Evolutionary conservation across 2,888 invertebrate species (phyloP).

Genomic region (Epiblema foenella): DNA sequence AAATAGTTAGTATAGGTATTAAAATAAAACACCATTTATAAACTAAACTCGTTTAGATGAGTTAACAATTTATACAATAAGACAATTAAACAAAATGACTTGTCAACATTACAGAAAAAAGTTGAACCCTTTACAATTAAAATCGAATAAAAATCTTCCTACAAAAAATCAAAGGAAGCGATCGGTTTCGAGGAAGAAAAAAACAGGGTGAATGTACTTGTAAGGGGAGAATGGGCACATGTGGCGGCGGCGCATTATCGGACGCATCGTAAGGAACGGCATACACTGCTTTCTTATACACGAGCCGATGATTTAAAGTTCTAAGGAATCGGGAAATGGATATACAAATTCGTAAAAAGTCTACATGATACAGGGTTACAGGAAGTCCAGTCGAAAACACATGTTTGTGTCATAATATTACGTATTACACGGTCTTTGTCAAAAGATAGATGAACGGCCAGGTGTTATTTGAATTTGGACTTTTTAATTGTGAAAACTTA

Average conservation of each 20-base stretch:
- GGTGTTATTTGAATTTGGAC: slow-evolving; percentile 48
- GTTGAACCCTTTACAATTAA: slow-evolving; percentile 71
- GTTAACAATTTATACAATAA: slow-evolving; percentile 50
- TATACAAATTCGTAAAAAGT: slow-evolving; percentile 8
- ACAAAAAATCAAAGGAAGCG: slow-evolving; percentile 64
- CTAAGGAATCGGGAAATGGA: slow-evolving; percentile 37
- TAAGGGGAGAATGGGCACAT: slow-evolving; percentile 58
- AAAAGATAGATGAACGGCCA: slow-evolving; percentile 53
- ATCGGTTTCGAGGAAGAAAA: slow-evolving; percentile 71
- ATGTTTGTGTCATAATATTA: slow-evolving; percentile 52
- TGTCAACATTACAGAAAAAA: slow-evolving; percentile 69
- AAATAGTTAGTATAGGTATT: slow-evolving; percentile 8
- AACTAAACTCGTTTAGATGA: slow-evolving; percentile 43
- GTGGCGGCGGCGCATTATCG: slow-evolving; percentile 46
- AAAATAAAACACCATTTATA: slow-evolving; percentile 12
- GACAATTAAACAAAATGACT: slow-evolving; percentile 75
- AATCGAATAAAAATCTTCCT: slow-evolving; percentile 66
- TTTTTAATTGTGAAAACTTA: slow-evolving; percentile 27
- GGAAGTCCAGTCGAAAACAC: slow-evolving; percentile 55
- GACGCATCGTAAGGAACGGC: slow-evolving; percentile 33
- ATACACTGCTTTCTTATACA: slow-evolving; percentile 55
- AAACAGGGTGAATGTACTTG: slow-evolving; percentile 76
- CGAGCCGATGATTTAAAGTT: slow-evolving; percentile 1
- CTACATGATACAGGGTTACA: slow-evolving; percentile 41
- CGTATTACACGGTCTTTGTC: slow-evolving; percentile 52